Base-by-base conservation (phyloP, 92 coral and sea anemone species). In the Virgularia gustaviana region DNA sequence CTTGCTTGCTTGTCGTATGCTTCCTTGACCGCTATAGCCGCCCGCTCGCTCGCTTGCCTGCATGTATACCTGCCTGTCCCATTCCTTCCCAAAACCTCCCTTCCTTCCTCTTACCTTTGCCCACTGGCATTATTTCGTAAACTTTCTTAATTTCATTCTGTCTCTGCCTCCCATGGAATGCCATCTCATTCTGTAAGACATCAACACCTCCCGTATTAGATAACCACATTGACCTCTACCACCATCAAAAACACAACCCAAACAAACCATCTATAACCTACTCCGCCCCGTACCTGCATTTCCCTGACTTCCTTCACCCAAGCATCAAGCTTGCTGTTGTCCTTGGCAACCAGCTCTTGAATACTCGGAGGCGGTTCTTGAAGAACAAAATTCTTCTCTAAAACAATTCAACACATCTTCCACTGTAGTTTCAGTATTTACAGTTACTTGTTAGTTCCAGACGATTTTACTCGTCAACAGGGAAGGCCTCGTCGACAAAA, bases 261-360 rank as follows among this genome's bases (percentile, higher is more conserved):
- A n/a, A 24, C 24, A 47, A 27, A 23, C 1, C 65, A 6, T 6
- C 65, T 32, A 25, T n/a, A n/a, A n/a, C n/a, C n/a, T n/a, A n/a
- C n/a, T n/a, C n/a, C n/a, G n/a, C n/a, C n/a, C 0, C 88, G 84
- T 78, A 91, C 97, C 83, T 86, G 79, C 58, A 89, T 81, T n/a
- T 33, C 72, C 28, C 89, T 71, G 57, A 91, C 89, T n/a, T 81
- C 77, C 18, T 47, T 59, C 24, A 85, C 65, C 97, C 97, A 91
- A 65, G 77, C 79, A 34, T 91, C 97, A 79, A 91, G 82, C 43
- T 61, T 80, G 70, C 88, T 86, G 73, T 91, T 91, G 60, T 91
- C 97, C 45, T 78, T 87, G 56, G 96, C 97, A 20, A 91, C 97
- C 49, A 91, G 25, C 75, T 89, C 89, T 65, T 86, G 90, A 19